Conservation (phyloP, 2,113 vertebrate genomes). For the Leucosticte australis region DNA sequence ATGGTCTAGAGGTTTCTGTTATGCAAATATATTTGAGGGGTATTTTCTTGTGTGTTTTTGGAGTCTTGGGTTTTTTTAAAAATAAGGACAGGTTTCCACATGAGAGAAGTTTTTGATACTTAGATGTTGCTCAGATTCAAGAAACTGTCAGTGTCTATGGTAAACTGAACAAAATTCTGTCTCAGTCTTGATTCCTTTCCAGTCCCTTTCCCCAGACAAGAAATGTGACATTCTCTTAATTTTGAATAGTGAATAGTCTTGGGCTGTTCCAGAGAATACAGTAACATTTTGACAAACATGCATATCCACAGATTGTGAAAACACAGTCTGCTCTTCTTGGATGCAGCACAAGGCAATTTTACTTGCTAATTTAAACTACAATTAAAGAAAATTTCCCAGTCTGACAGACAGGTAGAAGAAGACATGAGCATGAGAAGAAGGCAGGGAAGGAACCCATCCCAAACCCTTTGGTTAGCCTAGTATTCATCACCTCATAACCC, state of each 20-base stretch:
- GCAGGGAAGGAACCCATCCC: background rate
- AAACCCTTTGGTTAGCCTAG: background rate
- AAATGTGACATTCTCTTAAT: background rate
- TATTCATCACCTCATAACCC: background rate
- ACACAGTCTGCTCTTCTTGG: background rate
- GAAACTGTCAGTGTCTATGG: background rate
- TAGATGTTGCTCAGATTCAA: background rate
- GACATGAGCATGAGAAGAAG: background rate
- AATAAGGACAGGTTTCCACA: background rate
- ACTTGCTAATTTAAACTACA: background rate
- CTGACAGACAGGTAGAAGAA: background rate
- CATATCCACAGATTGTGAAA: background rate
- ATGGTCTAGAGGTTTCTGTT: background rate
- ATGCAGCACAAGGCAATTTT: background rate
- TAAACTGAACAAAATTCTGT: background rate
- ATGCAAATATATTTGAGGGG: background rate
- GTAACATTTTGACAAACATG: background rate
- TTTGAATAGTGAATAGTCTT: background rate
- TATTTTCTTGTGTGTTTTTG: background rate
- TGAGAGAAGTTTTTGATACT: background rate
- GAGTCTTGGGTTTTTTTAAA: background rate
- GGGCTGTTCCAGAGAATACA: background rate
- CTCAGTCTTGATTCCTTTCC: background rate
- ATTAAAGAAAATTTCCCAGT: background rate
- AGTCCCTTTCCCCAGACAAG: background rate